Conservation (phyloP, 2,797 vertebrate genomes). For the Cephalopachus bancanus region DNA sequence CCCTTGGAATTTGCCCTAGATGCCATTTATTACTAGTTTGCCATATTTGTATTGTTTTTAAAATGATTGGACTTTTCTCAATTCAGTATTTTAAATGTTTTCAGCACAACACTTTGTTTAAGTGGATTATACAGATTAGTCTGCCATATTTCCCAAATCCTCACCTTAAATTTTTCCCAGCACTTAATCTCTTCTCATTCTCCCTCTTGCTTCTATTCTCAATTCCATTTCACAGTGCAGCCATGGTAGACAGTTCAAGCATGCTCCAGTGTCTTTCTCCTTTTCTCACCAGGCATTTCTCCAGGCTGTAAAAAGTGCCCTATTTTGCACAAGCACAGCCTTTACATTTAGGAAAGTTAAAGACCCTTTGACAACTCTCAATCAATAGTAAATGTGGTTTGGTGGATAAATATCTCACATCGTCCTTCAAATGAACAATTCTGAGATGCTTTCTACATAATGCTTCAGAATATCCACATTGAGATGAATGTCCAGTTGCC, state of each 20-base stretch:
- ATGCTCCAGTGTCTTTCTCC: neutral
- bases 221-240: neutral
- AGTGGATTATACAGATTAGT: neutral
- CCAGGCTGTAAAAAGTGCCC: too few species aligned
- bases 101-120: neutral
- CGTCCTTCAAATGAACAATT: neutral
- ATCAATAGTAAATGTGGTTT: neutral
- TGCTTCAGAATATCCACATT: neutral
- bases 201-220: neutral
- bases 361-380: neutral
- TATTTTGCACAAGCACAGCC: neutral
- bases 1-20: neutral
- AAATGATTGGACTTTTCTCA: neutral
- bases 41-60: neutral
- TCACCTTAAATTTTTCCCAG: neutral
- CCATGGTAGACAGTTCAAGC: neutral
- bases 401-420: neutral
- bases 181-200: neutral
- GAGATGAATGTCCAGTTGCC: neutral
- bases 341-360: neutral
- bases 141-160: neutral
- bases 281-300: neutral
- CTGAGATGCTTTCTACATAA: neutral
- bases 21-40: neutral
- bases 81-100: neutral